Conservation (phyloP, 2,113 vertebrate species). For the Steatornis caripensis region DNA sequence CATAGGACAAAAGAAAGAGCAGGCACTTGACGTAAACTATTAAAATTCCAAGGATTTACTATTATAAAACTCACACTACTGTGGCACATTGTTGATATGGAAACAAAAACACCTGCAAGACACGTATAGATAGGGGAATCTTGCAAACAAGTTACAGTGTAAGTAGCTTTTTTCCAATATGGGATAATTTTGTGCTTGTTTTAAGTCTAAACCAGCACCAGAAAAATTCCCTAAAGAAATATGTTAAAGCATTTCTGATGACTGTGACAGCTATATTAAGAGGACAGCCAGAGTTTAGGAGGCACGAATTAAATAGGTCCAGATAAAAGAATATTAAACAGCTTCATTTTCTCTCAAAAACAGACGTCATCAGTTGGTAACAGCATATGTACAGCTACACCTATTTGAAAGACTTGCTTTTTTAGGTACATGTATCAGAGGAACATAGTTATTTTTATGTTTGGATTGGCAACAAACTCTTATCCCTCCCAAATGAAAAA, state of each 20-base stretch:
- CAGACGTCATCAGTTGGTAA: not conserved
- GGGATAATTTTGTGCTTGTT: not conserved
- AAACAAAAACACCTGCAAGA: slow-evolving; percentile 6
- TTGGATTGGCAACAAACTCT: not conserved
- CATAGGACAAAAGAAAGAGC: not conserved
- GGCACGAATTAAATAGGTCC: not conserved
- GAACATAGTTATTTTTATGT: not conserved
- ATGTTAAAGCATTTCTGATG: not conserved
- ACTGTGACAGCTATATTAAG: not conserved
- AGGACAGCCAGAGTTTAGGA: not conserved
- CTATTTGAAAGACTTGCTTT: not conserved
- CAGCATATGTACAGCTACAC: not conserved
- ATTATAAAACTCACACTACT: not conserved
- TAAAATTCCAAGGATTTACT: not conserved
- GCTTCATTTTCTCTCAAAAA: not conserved
- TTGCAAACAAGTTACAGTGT: not conserved
- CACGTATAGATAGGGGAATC: not conserved
- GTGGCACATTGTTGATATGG: not conserved
- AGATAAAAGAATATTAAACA: not conserved
- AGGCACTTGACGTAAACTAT: not conserved
- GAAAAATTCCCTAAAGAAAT: not conserved
- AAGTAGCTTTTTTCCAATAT: not conserved
- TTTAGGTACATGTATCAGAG: not conserved
- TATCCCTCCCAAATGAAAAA: not conserved
- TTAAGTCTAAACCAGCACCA: not conserved